These are phyloP conservation scores for Myopa tessellatipennis DNA, from an alignment of 2,888 invertebrate genomes.

Conservation along the genomic window DNA sequence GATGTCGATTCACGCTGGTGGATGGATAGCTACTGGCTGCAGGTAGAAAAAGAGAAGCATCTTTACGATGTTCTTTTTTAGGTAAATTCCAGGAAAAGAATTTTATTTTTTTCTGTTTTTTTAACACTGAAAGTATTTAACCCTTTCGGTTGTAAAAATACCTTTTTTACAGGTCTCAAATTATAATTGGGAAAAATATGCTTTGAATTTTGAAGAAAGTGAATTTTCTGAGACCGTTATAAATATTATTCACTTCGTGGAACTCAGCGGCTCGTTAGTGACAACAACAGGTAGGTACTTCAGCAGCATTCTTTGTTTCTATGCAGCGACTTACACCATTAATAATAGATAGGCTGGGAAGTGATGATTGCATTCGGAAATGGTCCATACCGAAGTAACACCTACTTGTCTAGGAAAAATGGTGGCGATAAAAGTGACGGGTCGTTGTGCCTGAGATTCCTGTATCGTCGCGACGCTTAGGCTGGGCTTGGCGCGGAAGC, in stretches of 20 bases:
- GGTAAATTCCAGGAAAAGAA: slow-evolving; percentile 12
- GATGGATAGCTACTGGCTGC: slow-evolving; percentile 31
- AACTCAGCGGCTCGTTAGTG: neutral
- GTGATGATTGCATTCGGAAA: neutral
- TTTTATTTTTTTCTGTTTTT: neutral
- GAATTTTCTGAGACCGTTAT: neutral
- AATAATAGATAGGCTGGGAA: neutral
- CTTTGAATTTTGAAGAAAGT: neutral
- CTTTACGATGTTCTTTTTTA: slow-evolving; percentile 50
- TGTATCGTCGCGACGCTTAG: neutral
- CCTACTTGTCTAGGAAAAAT: slow-evolving; percentile 60
- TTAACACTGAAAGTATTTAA: neutral
- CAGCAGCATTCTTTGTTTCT: neutral
- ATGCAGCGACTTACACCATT: neutral
- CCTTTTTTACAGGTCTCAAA: neutral
- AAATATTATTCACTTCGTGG: neutral
- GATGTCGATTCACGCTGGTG: neutral
- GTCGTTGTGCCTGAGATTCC: neutral
- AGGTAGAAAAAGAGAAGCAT: slow-evolving; percentile 49
- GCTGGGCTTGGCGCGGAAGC: neutral
- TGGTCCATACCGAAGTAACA: slow-evolving; percentile 55
- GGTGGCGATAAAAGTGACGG: slow-evolving; percentile 33
- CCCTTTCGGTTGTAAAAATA: neutral
- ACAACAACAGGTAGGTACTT: neutral
- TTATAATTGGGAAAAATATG: neutral